Evolutionary conservation across 2,888 invertebrate genomes (phyloP).

Genomic region (Uloborus plumipes): DNA sequence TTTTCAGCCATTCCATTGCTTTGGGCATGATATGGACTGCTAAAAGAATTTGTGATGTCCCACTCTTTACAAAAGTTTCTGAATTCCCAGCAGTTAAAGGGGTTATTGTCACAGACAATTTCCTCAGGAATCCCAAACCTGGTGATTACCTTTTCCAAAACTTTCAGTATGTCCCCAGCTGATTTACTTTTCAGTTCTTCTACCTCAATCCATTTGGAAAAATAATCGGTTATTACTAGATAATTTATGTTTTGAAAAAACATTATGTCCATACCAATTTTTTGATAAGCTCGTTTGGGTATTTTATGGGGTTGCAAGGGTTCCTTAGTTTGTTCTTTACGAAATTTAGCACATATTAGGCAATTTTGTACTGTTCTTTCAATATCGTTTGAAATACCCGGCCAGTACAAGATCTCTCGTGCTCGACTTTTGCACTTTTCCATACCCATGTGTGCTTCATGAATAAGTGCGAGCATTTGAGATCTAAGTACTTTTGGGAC

Average conservation of each 20-base stretch:
- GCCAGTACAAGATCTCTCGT: no score
- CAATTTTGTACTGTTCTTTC: no score
- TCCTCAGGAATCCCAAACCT: background rate
- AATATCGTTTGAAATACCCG: no score
- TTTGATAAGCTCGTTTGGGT: background rate
- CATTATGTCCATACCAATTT: background rate
- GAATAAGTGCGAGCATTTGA: no score
- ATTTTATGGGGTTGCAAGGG: conserved; percentile 1
- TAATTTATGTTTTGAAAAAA: background rate
- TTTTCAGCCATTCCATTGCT: background rate
- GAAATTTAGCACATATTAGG: no score
- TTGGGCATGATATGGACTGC: conserved; percentile 1
- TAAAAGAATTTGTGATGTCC: background rate
- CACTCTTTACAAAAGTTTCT: background rate
- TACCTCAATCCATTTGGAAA: conserved; percentile 3
- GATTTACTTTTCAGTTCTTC: conserved; percentile 1
- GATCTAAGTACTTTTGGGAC: no score
- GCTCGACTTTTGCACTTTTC: no score
- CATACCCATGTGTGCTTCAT: no score
- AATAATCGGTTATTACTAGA: background rate
- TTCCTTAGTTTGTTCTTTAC: background rate
- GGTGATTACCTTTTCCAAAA: background rate
- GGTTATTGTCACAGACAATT: background rate
- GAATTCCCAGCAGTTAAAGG: conserved; percentile 5
- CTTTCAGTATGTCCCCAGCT: background rate